phyloP scores from a whole-genome alignment of 2,797 vertebrate genomes.

The Sardinella longiceps region DNA sequence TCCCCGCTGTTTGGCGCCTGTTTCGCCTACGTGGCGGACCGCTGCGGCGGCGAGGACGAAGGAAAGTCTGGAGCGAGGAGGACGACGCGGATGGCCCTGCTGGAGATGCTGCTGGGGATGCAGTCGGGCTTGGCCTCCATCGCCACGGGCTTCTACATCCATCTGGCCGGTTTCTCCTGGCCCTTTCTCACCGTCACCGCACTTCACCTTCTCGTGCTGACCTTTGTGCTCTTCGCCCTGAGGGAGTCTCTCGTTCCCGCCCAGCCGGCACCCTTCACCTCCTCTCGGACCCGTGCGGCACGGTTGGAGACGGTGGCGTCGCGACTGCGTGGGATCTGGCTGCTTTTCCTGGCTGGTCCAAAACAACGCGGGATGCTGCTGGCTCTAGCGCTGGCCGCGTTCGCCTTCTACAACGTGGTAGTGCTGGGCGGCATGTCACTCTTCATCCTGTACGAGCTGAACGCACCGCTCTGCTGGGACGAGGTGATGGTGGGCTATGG shows the following conservation, averaged over 20 bases:
- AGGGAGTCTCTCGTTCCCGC: constrained; percentile 62
- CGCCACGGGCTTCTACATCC: constrained; percentile 79
- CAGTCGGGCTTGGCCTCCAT: constrained; percentile 78
- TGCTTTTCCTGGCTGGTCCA: constrained; percentile 72
- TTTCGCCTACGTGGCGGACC: constrained; percentile 81
- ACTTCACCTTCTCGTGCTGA: constrained; percentile 71
- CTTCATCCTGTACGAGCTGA: constrained; percentile 81
- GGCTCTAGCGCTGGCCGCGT: constrained; percentile 71
- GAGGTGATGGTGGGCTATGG: constrained; percentile 83
- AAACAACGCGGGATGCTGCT: constrained; percentile 65
- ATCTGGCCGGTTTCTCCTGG: constrained; percentile 76
- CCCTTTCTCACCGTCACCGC: constrained; percentile 70
- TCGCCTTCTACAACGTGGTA: constrained; percentile 74
- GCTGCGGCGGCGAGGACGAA: constrained; percentile 61
- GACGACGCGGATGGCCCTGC: constrained; percentile 77
- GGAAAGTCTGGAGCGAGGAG: constrained; percentile 68
- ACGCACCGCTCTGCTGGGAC: constrained; percentile 83
- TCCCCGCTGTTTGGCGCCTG: constrained; percentile 76
- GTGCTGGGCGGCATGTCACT: constrained; percentile 68
- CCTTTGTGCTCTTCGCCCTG: constrained; percentile 76
- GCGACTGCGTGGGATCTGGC: constrained; percentile 73
- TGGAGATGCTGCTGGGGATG: constrained; percentile 79
- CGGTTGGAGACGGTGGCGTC: constrained; percentile 54
- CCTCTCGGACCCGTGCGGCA: constrained; percentile 30
- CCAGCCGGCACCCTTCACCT: constrained; percentile 43